A percentile compares a stretch with the other conserved stretches of the same genome.
These are phyloP conservation scores for Anhinga anhinga DNA, from an alignment of 2,113 vertebrate genomes.

Conservation along the genomic window DNA sequence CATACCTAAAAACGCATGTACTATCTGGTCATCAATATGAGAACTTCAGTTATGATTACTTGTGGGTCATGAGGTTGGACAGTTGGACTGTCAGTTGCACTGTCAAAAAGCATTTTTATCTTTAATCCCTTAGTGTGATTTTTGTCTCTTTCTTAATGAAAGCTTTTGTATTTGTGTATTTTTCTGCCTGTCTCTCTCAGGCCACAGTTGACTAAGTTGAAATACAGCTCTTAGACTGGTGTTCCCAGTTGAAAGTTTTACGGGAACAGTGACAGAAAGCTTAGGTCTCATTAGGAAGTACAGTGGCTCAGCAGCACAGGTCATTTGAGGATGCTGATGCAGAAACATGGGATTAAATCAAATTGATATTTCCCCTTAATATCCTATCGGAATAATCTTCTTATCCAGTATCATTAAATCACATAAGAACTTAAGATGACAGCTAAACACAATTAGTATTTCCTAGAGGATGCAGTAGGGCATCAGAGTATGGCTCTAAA, in stretches of 20 bases:
- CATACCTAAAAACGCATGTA: background rate
- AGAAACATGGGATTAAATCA: constrained; percentile 42
- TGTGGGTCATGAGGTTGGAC: background rate
- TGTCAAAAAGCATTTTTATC: background rate
- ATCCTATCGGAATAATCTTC: constrained; percentile 64
- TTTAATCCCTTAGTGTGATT: background rate
- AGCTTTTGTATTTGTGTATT: background rate
- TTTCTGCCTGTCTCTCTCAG: background rate
- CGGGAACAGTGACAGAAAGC: background rate
- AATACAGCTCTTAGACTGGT: background rate
- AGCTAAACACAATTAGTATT: constrained; percentile 48
- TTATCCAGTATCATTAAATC: constrained; percentile 53
- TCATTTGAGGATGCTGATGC: constrained; percentile 48
- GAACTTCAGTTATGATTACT: background rate
- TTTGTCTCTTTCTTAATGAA: background rate
- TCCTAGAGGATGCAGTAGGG: constrained; percentile 8
- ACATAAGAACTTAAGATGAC: constrained; percentile 46
- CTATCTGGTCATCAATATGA: background rate
- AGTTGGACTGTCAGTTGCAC: background rate
- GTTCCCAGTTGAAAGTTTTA: background rate
- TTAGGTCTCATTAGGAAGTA: background rate
- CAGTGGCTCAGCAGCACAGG: background rate
- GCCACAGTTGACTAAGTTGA: background rate
- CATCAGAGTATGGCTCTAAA: background rate
- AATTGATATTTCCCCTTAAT: constrained; percentile 54